phyloP scores from a whole-genome alignment of 2,888 invertebrate species.

The Dioctria linearis region DNA sequence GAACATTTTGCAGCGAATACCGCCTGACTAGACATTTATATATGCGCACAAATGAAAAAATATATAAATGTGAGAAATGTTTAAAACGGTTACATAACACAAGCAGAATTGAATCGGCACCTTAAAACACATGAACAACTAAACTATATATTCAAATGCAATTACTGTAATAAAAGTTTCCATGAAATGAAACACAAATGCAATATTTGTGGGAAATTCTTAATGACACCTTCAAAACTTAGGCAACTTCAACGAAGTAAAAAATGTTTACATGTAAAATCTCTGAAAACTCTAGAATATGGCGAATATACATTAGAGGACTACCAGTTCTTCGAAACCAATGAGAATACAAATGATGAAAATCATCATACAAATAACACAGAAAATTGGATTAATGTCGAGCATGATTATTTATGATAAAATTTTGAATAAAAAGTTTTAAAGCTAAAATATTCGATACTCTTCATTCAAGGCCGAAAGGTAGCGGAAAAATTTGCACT shows the following conservation, averaged over 20 bases:
- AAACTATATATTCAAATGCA: not conserved
- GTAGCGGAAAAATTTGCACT: no score
- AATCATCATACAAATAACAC: no score
- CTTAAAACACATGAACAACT: not conserved
- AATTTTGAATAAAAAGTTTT: no score
- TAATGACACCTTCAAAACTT: slow-evolving; percentile 10
- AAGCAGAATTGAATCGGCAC: slow-evolving; percentile 13
- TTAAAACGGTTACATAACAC: not conserved
- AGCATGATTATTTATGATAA: no score
- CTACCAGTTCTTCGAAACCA: no score
- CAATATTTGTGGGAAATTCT: slow-evolving; percentile 18
- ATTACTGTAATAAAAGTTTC: not conserved
- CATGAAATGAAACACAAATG: slow-evolving; percentile 2
- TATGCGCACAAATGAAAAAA: slow-evolving; percentile 4
- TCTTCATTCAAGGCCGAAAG: no score
- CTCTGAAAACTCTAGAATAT: not conserved
- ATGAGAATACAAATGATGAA: no score
- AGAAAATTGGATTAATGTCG: no score
- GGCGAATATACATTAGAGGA: no score
- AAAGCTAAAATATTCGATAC: no score
- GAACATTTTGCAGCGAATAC: slow-evolving; percentile 11
- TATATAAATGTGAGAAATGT: slow-evolving; percentile 3
- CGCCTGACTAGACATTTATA: slow-evolving; percentile 7
- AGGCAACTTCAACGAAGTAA: slow-evolving; percentile 7
- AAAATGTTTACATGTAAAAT: not conserved